Conservation (phyloP, 2,888 invertebrate species). For the Tiliacea aurago region DNA sequence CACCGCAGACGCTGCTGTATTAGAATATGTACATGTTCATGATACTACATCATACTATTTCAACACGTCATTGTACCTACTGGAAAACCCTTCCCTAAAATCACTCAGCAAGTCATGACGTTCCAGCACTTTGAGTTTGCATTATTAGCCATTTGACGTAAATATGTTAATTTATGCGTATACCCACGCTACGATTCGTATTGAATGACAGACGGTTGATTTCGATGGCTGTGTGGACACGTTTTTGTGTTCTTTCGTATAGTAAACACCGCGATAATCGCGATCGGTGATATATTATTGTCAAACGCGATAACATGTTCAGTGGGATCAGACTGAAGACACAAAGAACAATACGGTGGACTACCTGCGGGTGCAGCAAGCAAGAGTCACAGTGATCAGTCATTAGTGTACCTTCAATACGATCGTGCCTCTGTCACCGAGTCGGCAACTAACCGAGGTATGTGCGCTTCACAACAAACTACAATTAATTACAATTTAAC, state of each 20-base stretch:
- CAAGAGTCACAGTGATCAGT: conserved; percentile 71
- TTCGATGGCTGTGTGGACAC: conserved; percentile 59
- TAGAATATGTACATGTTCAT: not conserved
- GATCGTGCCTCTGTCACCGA: conserved; percentile 67
- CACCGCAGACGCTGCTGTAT: not conserved
- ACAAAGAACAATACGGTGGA: conserved; percentile 72
- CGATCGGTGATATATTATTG: conserved; percentile 37
- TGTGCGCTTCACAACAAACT: conserved; percentile 69
- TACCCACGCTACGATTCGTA: conserved; percentile 68
- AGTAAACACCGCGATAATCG: conserved; percentile 45
- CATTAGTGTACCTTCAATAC: conserved; percentile 74
- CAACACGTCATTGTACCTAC: not conserved
- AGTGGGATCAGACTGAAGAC: conserved; percentile 69
- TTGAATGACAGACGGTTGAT: conserved; percentile 69
- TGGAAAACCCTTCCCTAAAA: conserved; percentile 50
- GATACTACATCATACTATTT: not conserved
- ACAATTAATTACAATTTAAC: conserved; percentile 78
- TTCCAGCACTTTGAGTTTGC: conserved; percentile 30
- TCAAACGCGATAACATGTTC: conserved; percentile 53
- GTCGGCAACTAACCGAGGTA: conserved; percentile 72
- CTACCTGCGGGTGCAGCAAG: conserved; percentile 69
- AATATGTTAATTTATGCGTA: conserved; percentile 72
- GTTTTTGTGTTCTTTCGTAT: conserved; percentile 53
- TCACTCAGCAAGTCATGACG: conserved; percentile 57
- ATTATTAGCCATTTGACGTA: conserved; percentile 52